Conservation (phyloP, 1,140 invertebrate species). For the Drosophila ercepeae region DNA sequence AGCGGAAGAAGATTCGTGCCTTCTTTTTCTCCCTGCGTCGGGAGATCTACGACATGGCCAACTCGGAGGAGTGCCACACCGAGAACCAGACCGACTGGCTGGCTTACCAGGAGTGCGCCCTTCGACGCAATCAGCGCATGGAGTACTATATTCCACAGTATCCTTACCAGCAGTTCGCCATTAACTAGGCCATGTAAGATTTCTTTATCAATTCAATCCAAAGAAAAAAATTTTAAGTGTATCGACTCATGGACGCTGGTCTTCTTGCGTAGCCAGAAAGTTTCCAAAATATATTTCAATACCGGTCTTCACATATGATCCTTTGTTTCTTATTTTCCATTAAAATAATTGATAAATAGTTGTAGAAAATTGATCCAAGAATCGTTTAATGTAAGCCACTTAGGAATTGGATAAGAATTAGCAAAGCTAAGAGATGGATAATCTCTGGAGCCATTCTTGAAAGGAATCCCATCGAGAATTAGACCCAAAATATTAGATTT, state of each 20-base stretch:
- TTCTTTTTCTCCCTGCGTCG: constrained; percentile 17
- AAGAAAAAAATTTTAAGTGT: neutral
- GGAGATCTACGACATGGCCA: neutral
- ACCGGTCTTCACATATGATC: too few species aligned
- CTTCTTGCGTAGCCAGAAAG: too few species aligned
- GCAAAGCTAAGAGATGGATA: too few species aligned
- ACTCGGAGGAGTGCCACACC: constrained; percentile 45
- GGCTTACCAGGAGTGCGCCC: constrained; percentile 28
- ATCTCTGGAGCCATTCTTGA: too few species aligned
- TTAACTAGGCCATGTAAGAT: neutral
- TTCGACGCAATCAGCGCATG: constrained; percentile 47
- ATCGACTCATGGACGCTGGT: neutral
- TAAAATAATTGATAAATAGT: too few species aligned
- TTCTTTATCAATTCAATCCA: neutral
- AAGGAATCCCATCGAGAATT: too few species aligned
- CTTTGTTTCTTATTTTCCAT: too few species aligned
- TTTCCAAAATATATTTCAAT: too few species aligned
- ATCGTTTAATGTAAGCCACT: too few species aligned
- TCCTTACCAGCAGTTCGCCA: constrained; percentile 1
- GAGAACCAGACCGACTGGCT: neutral
- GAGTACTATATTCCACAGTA: constrained; percentile 42
- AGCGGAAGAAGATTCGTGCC: neutral
- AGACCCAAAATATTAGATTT: too few species aligned
- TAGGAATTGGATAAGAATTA: too few species aligned
- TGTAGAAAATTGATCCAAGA: too few species aligned